Evolutionary conservation across 2,888 invertebrate species (phyloP).

Genomic region (Dyspetes luteomarginatus): DNA sequence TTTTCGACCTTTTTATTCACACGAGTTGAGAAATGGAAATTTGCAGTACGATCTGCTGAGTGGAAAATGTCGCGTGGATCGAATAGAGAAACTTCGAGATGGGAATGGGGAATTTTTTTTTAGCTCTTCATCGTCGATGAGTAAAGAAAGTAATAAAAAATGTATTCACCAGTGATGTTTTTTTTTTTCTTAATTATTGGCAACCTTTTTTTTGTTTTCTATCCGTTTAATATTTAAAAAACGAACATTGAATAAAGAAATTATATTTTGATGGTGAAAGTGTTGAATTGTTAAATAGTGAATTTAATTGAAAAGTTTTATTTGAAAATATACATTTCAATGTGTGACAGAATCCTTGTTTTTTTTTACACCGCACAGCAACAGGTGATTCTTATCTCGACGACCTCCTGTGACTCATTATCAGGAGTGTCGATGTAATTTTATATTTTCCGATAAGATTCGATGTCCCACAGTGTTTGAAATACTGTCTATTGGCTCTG

Average conservation of each 20-base stretch:
- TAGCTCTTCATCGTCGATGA: constrained; percentile 1
- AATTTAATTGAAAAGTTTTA: too few relatives aligned
- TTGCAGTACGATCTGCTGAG: too few relatives aligned
- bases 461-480: neutral
- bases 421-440: constrained; percentile 24
- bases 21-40: neutral
- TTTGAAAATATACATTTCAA: too few relatives aligned
- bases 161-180: neutral
- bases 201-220: neutral
- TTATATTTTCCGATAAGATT: constrained; percentile 25
- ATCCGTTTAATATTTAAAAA: too few relatives aligned
- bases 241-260: neutral
- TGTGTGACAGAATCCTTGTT: too few relatives aligned
- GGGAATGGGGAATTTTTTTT: neutral
- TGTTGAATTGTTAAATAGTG: too few relatives aligned
- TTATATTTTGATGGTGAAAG: neutral
- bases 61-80: too few relatives aligned
- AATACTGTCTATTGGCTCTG: neutral
- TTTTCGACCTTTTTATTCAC: neutral
- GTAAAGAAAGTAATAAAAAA: constrained; percentile 33
- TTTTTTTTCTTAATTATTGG: neutral
- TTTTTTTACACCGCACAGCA: neutral
- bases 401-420: constrained; percentile 29
- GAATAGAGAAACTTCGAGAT: too few relatives aligned
- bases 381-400: constrained; percentile 48